Base-by-base conservation (phyloP, 1,140 invertebrate genomes). In the Pachyrhynchus sulphureomaculatus region DNA sequence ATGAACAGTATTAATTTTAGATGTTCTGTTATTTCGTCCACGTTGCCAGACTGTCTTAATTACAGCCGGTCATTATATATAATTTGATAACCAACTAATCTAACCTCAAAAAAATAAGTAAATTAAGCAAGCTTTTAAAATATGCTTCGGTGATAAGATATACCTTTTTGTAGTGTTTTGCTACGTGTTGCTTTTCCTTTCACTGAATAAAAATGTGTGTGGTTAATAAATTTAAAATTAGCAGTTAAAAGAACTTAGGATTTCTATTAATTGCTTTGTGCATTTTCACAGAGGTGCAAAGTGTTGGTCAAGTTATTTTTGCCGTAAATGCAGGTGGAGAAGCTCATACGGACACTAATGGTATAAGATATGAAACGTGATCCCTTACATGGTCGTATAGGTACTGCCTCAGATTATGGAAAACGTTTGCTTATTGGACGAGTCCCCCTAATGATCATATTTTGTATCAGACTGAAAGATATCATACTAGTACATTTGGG, bases 391-490 rank as follows among this genome's bases (percentile, higher is more conserved):
- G 83, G 83, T 10, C 88, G 87, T 81, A 82, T 93, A 17, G 93
- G 93, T 18, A 95, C 90, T 5, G 88, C 90, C 8, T 95, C 92
- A 0, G 91, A 94, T 76, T 95, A 92, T 78, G 93, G 93, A n/a
- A 94, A 92, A 74, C 88, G 92, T 70, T 77, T 90, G 51, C 75
- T 92, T 42, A 94, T 96, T 55, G 89, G 88, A 5, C 78, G 93
- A 61, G 87, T 92, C 0, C 86, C 86, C 81, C 84, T 17, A 82
- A 85, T 49, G 93, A 96, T 74, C 89, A 93, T 77, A 86, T 94
- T 41, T 77, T 96, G 0, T 96, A 95, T 77, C 92, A 95, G 71
- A 95, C 92, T 0, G 92, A 95, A 70, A 78, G 93, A 33, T 96
- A 95, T 76, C 91, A 94, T 72, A 90, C 92, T 59, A 88, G 84